Evolutionary conservation across 2,113 vertebrate genomes (phyloP), one percentile per base, ranked within the genome.

Genomic region (Odobenus rosmarus): DNA sequence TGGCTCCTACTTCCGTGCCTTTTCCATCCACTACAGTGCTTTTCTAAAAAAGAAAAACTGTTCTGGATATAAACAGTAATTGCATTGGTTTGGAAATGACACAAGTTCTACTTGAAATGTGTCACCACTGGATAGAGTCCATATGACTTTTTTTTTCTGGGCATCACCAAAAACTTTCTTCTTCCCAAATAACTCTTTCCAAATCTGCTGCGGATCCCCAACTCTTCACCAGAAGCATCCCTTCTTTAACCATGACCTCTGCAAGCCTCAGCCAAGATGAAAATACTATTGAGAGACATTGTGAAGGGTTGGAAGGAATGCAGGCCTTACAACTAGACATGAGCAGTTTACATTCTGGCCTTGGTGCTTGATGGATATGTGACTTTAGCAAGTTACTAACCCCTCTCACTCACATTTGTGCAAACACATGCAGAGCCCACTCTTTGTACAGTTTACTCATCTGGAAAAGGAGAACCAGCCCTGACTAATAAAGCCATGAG

Each of bases 161-260:
- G 55, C 5, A 74, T 51, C 79, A n/a, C 33, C 87, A 24, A 74
- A 77, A 49, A 0, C 4, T 31, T 83, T 76, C n/a, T 79, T 59
- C 69, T 67, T 96, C 71, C 42, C 3, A 69, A 92, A 85, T 51
- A 57, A 18, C 10, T 71, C 39, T 80, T 93, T 92, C 46, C 8
- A 4, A 72, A n/a, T 59, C 13, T 36, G 1, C 21, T 71, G 33
- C 36, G 55, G 11, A 26, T 31, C 1, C n/a, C 7, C 19, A 74
- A 18, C 53, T 92, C n/a, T 46, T 89, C 31, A n/a, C 5, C 26
- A 5, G 8, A 55, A n/a, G 23, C 55, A 67, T 53, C 1, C 18
- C 51, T 16, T 19, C 1, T 88, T 55, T 72, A 61, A 42, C 55
- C 1, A 53, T 49, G 24, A 55, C 55, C 76, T 67, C 55, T 19